Percentiles rank a stretch among this genome's conserved stretches.
These are phyloP conservation scores for Dreissena rostriformis DNA, from an alignment of 1,140 invertebrate species.

Conservation along the genomic window DNA sequence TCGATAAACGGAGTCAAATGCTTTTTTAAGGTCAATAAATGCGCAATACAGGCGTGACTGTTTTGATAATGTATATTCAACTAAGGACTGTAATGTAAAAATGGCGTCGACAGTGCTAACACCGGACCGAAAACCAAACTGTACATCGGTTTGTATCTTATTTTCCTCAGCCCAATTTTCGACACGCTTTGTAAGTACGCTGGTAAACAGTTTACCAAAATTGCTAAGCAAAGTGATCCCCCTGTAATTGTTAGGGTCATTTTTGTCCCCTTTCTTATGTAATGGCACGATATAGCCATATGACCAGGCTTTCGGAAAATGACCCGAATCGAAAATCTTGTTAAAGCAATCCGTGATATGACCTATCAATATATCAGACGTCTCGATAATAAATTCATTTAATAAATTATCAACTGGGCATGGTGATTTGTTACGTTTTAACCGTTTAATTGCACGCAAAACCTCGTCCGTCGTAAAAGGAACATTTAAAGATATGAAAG, in stretches of 20 bases:
- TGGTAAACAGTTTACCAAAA: slow-evolving; percentile 18
- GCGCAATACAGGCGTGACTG: slow-evolving; percentile 1
- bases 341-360: slow-evolving; percentile 4
- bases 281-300: too few species aligned
- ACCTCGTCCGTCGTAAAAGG: too few species aligned
- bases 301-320: background rate
- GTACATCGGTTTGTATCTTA: slow-evolving; percentile 12
- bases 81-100: background rate
- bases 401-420: too few species aligned
- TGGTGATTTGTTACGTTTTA: too few species aligned
- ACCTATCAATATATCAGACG: slow-evolving; percentile 9
- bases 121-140: slow-evolving; percentile 7
- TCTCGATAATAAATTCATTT: too few species aligned
- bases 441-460: too few species aligned
- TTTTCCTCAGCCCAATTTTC: slow-evolving; percentile 11
- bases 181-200: slow-evolving; percentile 11
- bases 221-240: background rate
- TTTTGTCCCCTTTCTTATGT: too few species aligned
- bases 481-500: too few species aligned
- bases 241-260: background rate
- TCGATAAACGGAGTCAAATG: too few species aligned
- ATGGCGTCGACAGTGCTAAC: too few species aligned
- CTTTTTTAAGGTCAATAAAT: slow-evolving; percentile 14
- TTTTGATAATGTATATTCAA: background rate
- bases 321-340: background rate